Evolutionary conservation across 1,140 invertebrate species (phyloP).

Genomic region (Pantala flavescens): DNA sequence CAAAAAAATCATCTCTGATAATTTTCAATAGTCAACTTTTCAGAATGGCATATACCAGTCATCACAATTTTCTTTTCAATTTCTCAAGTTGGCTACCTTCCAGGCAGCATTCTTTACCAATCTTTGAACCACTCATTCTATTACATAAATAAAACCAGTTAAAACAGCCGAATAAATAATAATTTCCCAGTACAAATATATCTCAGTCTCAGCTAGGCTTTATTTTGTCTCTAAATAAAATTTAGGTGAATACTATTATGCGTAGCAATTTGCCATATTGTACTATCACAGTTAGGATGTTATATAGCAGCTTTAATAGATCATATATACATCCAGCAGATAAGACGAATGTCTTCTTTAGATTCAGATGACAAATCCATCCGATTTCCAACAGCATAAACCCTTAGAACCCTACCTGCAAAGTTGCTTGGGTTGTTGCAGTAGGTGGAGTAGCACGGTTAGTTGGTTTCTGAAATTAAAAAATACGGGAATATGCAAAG

Average conservation of each 20-base stretch:
- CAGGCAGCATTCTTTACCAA: too few species aligned
- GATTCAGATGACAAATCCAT: neutral
- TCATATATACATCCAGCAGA: neutral
- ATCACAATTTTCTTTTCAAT: too few species aligned
- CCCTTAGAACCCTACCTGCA: neutral
- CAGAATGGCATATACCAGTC: too few species aligned
- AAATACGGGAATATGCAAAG: too few species aligned
- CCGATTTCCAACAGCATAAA: neutral
- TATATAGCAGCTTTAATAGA: neutral
- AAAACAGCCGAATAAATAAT: neutral
- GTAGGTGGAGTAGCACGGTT: neutral
- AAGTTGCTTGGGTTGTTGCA: neutral
- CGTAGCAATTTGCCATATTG: neutral
- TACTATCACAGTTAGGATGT: constrained; percentile 9
- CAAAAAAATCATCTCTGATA: too few species aligned
- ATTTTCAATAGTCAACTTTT: too few species aligned
- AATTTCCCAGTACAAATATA: neutral
- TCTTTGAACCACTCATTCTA: too few species aligned
- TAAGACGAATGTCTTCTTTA: neutral
- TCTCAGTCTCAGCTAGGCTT: neutral
- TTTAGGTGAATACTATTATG: neutral
- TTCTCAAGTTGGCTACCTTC: too few species aligned
- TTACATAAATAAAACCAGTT: too few species aligned
- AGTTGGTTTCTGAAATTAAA: neutral
- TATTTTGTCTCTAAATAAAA: neutral